Conservation (phyloP, 2,797 vertebrate species). For the Catostomus latipinnis region DNA sequence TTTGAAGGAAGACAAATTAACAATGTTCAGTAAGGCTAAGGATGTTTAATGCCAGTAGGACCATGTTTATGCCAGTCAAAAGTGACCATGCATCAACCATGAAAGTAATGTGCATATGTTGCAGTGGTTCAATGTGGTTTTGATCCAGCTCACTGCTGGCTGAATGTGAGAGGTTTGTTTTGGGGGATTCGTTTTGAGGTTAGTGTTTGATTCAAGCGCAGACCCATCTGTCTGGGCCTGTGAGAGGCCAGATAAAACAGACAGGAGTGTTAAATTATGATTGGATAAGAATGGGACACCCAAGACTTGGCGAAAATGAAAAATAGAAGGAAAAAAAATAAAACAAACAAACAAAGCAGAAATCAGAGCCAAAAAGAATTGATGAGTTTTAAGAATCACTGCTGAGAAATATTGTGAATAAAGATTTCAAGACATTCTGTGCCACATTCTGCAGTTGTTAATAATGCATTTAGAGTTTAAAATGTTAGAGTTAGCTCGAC, state of each 20-base stretch:
- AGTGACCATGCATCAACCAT: slow-evolving; percentile 27
- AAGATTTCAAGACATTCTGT: not conserved
- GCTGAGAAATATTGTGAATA: not conserved
- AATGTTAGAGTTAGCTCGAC: slow-evolving; percentile 15
- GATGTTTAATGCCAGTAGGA: slow-evolving; percentile 2
- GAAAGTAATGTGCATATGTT: slow-evolving; percentile 29
- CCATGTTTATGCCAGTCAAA: slow-evolving; percentile 16
- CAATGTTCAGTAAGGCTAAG: too few relatives aligned
- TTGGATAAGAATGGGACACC: slow-evolving; percentile 36
- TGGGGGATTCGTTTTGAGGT: slow-evolving; percentile 58
- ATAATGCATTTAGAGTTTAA: slow-evolving; percentile 30
- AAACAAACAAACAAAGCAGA: slow-evolving; percentile 10
- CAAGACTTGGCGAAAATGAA: slow-evolving; percentile 1
- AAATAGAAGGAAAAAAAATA: not conserved
- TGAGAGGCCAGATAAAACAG: slow-evolving; percentile 55
- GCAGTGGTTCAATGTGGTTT: slow-evolving; percentile 17
- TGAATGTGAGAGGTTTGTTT: slow-evolving; percentile 53
- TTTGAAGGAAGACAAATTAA: too few relatives aligned
- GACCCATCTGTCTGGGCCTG: slow-evolving; percentile 46
- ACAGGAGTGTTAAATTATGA: slow-evolving; percentile 49
- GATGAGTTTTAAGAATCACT: not conserved
- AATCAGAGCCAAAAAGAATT: not conserved
- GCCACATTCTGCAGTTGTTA: slow-evolving; percentile 2
- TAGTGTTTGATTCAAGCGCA: slow-evolving; percentile 55
- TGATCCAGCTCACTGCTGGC: slow-evolving; percentile 40